Base-by-base conservation (phyloP, 2,888 invertebrate species). In the Macaria liturata region DNA sequence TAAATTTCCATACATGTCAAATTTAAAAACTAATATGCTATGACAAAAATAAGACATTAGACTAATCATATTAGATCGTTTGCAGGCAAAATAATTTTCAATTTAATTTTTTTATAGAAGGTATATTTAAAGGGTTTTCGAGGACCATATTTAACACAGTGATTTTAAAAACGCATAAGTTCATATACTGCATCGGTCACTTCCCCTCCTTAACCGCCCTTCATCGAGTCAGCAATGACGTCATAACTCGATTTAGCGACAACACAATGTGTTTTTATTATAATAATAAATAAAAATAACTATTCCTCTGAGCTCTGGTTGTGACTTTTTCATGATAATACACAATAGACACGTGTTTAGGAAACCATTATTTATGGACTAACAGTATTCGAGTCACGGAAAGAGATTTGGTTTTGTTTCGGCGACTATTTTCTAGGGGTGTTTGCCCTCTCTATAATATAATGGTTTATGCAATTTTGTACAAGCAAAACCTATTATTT, bases 201-300 rank as follows among this genome's bases (percentile, higher is more conserved):
- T 42, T 42, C n/a, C 8, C 42, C 42, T 8, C n/a, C 6, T 9
- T 46, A 60, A 60, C 55, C 51, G 59, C 86, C 87, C 86, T 86
- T 85, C 79, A 80, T 80, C 74, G 76, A 84, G 78, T 83, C 80
- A 84, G 85, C 84, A 83, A 83, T 84, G 78, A 82, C 72, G 75
- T 81, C 79, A 84, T 88, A 88, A 85, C 82, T 84, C 76, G 82
- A 85, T 86, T 86, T 81, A 74, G 75, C 67, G 71, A 78, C 77
- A 83, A 80, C 79, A 76, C 77, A 80, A 77, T 75, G 78, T 74
- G 79, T 76, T 82, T 84, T 77, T 80, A 83, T 81, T 83, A 77
- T 79, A 81, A 80, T 79, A 81, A 80, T 62, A 77, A 79, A 81
- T 81, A 83, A 80, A 81, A 74, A 72, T 73, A 59, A 61, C 68